Percentiles rank a stretch among this genome's conserved stretches.
Evolutionary conservation across 2,113 vertebrate species (phyloP).

Genomic region (Erythrocercus mccallii): DNA sequence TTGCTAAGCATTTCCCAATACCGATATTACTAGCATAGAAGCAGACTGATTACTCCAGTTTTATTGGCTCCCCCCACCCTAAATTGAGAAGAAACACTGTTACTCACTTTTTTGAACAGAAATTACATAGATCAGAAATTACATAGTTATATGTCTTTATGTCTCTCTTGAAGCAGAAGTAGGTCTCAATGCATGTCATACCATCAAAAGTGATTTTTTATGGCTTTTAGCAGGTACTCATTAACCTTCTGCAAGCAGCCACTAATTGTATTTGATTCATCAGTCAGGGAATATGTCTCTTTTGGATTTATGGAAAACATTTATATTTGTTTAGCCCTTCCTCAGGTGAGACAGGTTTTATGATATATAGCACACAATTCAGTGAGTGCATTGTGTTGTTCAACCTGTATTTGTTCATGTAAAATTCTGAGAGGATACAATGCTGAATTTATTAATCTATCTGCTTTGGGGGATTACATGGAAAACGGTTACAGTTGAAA

Average conservation of each 20-base stretch:
- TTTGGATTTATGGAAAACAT: neutral
- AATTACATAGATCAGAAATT: neutral
- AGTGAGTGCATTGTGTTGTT: neutral
- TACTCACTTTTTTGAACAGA: neutral
- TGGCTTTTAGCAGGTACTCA: neutral
- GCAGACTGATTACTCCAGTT: neutral
- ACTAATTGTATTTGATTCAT: neutral
- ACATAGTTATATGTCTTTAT: neutral
- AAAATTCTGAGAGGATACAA: neutral
- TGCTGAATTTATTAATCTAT: neutral
- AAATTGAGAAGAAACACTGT: neutral
- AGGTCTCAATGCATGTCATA: neutral
- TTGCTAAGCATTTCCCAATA: conserved; percentile 1
- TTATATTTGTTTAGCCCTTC: neutral
- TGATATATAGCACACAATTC: neutral
- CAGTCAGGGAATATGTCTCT: neutral
- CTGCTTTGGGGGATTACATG: neutral
- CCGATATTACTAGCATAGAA: neutral
- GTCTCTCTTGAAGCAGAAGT: neutral
- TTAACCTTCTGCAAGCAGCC: neutral
- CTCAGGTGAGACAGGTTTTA: neutral
- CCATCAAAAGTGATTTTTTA: neutral
- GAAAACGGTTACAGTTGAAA: neutral
- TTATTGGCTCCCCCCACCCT: neutral
- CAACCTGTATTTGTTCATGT: neutral